Evolutionary conservation across 2,797 vertebrate species (phyloP).

Genomic region (Lacerta viridis): DNA sequence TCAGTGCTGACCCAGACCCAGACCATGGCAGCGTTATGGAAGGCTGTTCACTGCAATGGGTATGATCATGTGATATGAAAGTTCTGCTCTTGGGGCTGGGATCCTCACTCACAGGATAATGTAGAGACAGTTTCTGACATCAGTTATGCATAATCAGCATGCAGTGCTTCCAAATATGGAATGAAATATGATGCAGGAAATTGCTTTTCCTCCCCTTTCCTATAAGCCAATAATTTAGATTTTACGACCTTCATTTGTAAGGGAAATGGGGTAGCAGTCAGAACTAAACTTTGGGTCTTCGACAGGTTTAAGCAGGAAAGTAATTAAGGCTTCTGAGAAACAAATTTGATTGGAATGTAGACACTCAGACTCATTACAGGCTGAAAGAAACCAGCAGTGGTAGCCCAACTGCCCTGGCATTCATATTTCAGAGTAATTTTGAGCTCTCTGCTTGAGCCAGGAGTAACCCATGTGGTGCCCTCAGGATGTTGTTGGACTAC

Average conservation of each 20-base stretch:
- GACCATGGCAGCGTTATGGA: constrained; percentile 8
- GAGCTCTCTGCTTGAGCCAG: neutral
- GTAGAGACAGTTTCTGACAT: constrained; percentile 64
- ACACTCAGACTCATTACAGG: constrained; percentile 68
- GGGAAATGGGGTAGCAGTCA: constrained; percentile 65
- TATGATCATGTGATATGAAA: constrained; percentile 45
- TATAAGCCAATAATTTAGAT: constrained; percentile 73
- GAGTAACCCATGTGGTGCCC: no score
- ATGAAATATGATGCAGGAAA: constrained; percentile 75
- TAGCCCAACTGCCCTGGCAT: neutral
- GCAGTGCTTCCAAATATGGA: constrained; percentile 69
- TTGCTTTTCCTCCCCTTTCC: constrained; percentile 54
- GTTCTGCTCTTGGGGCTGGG: constrained; percentile 58
- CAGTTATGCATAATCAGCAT: constrained; percentile 71
- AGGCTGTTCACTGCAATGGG: constrained; percentile 41
- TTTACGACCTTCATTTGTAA: constrained; percentile 73
- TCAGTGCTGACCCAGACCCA: constrained; percentile 24
- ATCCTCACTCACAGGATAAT: constrained; percentile 60
- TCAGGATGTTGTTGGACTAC: no score
- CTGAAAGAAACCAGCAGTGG: neutral
- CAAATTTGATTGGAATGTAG: constrained; percentile 1
- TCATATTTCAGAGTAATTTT: neutral
- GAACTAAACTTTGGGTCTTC: constrained; percentile 75
- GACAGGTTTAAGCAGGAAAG: constrained; percentile 59
- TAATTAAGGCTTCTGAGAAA: constrained; percentile 19